Evolutionary conservation across 1,140 invertebrate species (phyloP).

Genomic region (Bombus affinis): DNA sequence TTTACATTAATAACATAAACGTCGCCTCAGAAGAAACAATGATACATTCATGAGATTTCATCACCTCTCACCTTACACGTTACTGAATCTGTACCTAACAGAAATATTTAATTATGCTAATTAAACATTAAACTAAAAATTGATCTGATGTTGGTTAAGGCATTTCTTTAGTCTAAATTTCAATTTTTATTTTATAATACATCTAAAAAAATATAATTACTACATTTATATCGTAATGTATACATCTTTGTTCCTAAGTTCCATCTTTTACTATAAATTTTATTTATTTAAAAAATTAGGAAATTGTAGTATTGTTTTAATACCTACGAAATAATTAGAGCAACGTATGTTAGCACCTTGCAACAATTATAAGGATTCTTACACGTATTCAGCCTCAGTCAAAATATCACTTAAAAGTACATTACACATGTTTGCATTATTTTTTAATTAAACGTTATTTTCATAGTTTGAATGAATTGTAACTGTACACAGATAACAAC

Average conservation of each 20-base stretch:
- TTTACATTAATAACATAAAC: conserved; percentile 42
- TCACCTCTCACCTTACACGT: conserved; percentile 5
- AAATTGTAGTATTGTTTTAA: conserved; percentile 1
- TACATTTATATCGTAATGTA: conserved; percentile 30
- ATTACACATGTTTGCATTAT: conserved; percentile 16
- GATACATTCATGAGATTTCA: conserved; percentile 44
- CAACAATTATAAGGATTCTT: conserved; percentile 27
- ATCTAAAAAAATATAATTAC: conserved; percentile 37
- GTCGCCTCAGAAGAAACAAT: conserved; percentile 24
- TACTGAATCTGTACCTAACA: conserved; percentile 20
- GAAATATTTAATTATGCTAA: conserved; percentile 18
- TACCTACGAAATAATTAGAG: conserved; percentile 11
- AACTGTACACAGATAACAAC: background rate
- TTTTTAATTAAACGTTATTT: background rate
- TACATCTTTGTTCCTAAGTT: conserved; percentile 5
- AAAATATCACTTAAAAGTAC: conserved; percentile 41
- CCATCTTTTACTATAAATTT: conserved; percentile 12
- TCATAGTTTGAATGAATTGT: background rate
- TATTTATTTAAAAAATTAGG: conserved; percentile 8
- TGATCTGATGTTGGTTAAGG: conserved; percentile 34
- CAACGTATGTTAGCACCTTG: conserved; percentile 20
- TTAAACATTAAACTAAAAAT: conserved; percentile 33
- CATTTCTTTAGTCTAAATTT: conserved; percentile 25
- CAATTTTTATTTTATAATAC: conserved; percentile 9
- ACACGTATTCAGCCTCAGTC: conserved; percentile 52